A percentile compares a stretch with the other conserved stretches of the same genome.
phyloP scores from a whole-genome alignment of 2,113 vertebrate species.

The Toxostoma redivivum region DNA sequence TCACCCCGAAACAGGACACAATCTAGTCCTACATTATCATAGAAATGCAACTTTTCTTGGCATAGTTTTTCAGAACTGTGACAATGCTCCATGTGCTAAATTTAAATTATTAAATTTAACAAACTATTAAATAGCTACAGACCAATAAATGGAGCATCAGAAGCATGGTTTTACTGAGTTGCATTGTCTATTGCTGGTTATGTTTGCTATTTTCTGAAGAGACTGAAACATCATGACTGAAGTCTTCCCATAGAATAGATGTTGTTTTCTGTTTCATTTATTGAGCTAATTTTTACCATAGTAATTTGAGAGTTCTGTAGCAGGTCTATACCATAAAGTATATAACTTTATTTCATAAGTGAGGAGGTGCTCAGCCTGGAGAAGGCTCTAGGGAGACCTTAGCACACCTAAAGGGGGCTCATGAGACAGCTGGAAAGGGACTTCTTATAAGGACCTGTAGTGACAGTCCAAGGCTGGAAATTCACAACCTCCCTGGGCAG shows the following conservation, averaged over 20 bases:
- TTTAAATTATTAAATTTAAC: background rate
- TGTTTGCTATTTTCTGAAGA: background rate
- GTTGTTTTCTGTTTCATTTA: background rate
- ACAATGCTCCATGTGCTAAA: background rate
- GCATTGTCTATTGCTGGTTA: background rate
- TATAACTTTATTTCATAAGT: background rate
- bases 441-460: background rate
- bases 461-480: background rate
- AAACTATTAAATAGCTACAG: background rate
- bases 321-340: background rate
- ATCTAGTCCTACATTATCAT: accelerated
- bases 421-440: background rate
- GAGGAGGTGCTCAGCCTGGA: background rate
- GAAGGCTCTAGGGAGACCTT: background rate
- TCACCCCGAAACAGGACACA: background rate
- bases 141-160: background rate
- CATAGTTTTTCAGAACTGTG: background rate
- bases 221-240: background rate
- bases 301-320: background rate
- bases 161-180: background rate
- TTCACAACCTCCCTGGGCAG: background rate
- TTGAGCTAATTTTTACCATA: background rate
- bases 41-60: background rate
- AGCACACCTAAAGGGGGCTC: background rate
- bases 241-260: background rate